Evolutionary conservation across 2,888 invertebrate genomes (phyloP).

Genomic region (Drosophila nr. perissopoda): DNA sequence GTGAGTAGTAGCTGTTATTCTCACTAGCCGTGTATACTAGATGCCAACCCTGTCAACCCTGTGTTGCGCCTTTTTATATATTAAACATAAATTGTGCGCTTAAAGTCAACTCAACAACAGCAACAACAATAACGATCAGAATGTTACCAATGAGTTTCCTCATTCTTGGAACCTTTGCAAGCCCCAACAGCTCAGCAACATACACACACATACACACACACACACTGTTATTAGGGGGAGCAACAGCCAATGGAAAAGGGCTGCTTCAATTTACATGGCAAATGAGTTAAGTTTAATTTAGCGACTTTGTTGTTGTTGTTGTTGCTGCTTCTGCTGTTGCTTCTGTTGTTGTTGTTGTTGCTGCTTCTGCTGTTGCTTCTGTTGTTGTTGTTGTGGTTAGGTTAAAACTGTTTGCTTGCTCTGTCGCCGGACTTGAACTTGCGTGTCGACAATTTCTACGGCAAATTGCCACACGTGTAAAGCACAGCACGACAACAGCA

Average conservation of each 20-base stretch:
- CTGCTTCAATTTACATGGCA: constrained; percentile 73
- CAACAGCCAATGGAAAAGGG: constrained; percentile 21
- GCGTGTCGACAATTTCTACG: constrained; percentile 70
- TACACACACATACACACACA: neutral
- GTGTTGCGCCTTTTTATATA: constrained; percentile 33
- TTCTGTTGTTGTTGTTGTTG: constrained; percentile 21
- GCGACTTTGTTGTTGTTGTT: constrained; percentile 10
- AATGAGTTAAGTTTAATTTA: constrained; percentile 54
- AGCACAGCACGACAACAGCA: neutral
- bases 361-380: constrained; percentile 10
- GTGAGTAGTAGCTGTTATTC: neutral
- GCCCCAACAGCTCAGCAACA: neutral
- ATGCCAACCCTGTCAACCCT: constrained; percentile 5
- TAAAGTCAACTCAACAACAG: constrained; percentile 10
- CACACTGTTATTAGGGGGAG: neutral
- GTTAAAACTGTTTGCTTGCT: constrained; percentile 10
- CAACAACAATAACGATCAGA: constrained; percentile 7
- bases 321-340: constrained; percentile 19
- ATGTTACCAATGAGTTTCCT: constrained; percentile 38
- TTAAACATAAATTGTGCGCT: constrained; percentile 39
- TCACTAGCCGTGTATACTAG: neutral
- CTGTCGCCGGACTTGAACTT: constrained; percentile 67
- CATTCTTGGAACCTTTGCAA: neutral
- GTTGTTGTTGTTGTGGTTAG: constrained; percentile 28
- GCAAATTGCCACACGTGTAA: constrained; percentile 16